These are phyloP conservation scores for Caenorhabditis imperialis DNA, from an alignment of 2,888 invertebrate genomes.

Conservation along the genomic window DNA sequence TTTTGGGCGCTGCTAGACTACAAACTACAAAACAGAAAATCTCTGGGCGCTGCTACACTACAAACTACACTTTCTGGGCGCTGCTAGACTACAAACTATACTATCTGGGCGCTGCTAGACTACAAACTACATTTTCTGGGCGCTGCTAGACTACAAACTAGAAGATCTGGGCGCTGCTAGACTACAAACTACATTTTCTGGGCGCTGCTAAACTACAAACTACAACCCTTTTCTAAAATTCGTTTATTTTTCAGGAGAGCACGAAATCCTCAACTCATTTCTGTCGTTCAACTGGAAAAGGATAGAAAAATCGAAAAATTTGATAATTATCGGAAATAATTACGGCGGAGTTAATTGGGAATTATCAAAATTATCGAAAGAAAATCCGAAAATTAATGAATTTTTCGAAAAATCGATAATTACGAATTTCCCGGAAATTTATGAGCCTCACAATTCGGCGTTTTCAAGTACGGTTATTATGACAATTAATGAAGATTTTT, in stretches of 20 bases:
- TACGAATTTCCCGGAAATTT: constrained; percentile 4
- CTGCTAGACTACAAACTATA: too few species aligned
- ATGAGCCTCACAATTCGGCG: constrained; percentile 18
- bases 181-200: too few species aligned
- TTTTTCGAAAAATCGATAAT: constrained; percentile 10
- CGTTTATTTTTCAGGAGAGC: constrained; percentile 14
- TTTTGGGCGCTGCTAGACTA: too few species aligned
- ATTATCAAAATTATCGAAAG: constrained; percentile 4
- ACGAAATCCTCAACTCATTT: constrained; percentile 52
- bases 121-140: too few species aligned
- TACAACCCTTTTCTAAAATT: not conserved
- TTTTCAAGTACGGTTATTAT: constrained; percentile 36
- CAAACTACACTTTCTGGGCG: too few species aligned
- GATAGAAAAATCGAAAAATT: constrained; percentile 7
- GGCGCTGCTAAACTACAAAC: too few species aligned
- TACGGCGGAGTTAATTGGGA: constrained; percentile 38
- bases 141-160: too few species aligned
- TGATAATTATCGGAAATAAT: constrained; percentile 55
- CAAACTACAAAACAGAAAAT: too few species aligned
- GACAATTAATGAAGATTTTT: not conserved
- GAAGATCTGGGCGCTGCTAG: too few species aligned
- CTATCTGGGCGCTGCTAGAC: too few species aligned
- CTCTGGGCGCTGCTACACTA: too few species aligned
- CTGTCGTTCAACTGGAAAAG: constrained; percentile 37
- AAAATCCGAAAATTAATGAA: constrained; percentile 9